These are phyloP conservation scores for Agrochola circellaris DNA, from an alignment of 2,888 invertebrate species.

Conservation along the genomic window DNA sequence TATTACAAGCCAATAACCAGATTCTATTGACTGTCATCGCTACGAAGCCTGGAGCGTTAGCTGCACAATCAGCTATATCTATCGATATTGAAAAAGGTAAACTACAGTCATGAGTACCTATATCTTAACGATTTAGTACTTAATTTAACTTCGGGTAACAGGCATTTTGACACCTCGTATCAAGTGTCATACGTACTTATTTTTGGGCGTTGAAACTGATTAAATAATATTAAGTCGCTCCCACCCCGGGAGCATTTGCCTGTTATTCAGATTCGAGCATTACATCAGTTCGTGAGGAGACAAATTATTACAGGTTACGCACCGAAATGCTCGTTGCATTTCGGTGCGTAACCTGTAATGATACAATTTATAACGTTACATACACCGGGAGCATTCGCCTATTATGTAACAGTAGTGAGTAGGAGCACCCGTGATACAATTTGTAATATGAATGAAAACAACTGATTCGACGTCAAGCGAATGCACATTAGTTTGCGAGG, in stretches of 20 bases:
- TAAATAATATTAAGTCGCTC: not conserved
- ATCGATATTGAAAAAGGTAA: constrained; percentile 69
- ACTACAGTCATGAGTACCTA: too few species aligned
- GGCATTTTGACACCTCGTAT: too few species aligned
- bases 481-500: too few species aligned
- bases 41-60: constrained; percentile 58
- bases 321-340: too few species aligned
- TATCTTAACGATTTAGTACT: not conserved
- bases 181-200: not conserved
- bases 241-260: not conserved
- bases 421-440: not conserved
- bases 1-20: constrained; percentile 67
- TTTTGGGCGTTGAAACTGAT: not conserved
- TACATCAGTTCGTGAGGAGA: not conserved
- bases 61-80: constrained; percentile 64
- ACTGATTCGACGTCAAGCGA: not conserved
- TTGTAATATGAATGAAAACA: not conserved
- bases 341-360: not conserved
- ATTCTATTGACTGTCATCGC: constrained; percentile 71
- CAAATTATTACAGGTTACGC: too few species aligned
- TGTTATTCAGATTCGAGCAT: not conserved
- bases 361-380: not conserved
- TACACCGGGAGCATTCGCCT: not conserved
- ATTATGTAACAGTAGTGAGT: too few species aligned
- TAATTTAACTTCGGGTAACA: not conserved